Evolutionary conservation across 2,888 invertebrate species (phyloP), one percentile per base, ranked within the genome.

Genomic region (Strigamia transsilvanica): DNA sequence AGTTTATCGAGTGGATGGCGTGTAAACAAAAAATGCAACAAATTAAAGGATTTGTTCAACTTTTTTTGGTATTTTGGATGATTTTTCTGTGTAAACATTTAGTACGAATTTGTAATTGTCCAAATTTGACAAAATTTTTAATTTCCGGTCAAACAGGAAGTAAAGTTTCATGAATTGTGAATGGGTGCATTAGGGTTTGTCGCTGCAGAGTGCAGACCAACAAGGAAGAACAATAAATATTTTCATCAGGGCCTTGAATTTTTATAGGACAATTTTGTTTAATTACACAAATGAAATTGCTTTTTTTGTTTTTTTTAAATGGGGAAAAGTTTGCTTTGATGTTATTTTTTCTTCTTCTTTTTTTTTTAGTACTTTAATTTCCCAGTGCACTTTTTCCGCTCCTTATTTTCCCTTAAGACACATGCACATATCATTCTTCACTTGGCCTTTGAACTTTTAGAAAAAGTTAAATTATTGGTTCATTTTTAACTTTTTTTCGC

Each of bases 391-490:
- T 46, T 46, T 46, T 46, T n/a, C 46, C 46, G 46, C 13, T 46
- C 61, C 61, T 23, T 66, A 18, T 23, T 21, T 66, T 66, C 61
- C 61, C 61, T 66, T 21, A 66, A 66, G 61, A 66, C 61, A 66
- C 23, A 66, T 18, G 18, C 61, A 66, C 61, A 66, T 23, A 66
- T 66, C 61, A 23, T 66, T 66, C 61, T 1, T 66, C 61, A 66
- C 61, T 66, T 66, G 61, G 21, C 61, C 21, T 66, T 66, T 66
- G 61, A 66, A 18, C 61, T 66, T 7, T 18, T 12, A 21, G 3
- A 66, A 66, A 66, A 66, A 66, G 61, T 6, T 18, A 66, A 66
- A 66, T 66, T 66, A 66, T 66, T 66, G 18, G 61, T 66, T 18
- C 61, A 66, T 66, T 66, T 66, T 15, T 6, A 23, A 23, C 23